A percentile compares a stretch with the other conserved stretches of the same genome.
Evolutionary conservation across 1,140 invertebrate species (phyloP).

Genomic region (Conopomorpha cramerella): DNA sequence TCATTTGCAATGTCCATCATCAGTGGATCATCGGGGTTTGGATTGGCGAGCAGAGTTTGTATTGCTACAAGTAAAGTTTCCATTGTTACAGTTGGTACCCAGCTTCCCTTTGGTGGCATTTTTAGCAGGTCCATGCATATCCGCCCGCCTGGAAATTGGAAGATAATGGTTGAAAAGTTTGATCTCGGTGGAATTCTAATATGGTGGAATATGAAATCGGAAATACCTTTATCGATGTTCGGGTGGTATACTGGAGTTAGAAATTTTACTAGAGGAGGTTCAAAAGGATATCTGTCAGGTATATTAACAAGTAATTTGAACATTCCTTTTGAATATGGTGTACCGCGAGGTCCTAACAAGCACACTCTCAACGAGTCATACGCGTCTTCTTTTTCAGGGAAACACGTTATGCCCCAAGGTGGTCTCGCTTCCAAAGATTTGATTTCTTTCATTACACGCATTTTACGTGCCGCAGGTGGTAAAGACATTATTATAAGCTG

Average conservation of each 20-base stretch:
- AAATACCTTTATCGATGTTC: conserved; percentile 78
- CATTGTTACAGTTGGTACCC: conserved; percentile 78
- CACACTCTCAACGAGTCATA: conserved; percentile 46
- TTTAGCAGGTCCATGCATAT: conserved; percentile 88
- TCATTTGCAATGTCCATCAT: conserved; percentile 80
- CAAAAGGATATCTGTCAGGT: conserved; percentile 82
- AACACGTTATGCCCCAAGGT: conserved; percentile 45
- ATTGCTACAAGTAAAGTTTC: conserved; percentile 75
- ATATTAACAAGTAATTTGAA: conserved; percentile 77
- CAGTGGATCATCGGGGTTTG: conserved; percentile 85
- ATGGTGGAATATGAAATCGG: too few relatives aligned
- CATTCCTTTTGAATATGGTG: conserved; percentile 74
- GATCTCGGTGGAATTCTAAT: too few relatives aligned
- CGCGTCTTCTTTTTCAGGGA: conserved; percentile 21
- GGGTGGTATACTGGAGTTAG: conserved; percentile 86
- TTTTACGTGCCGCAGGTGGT: conserved; percentile 17
- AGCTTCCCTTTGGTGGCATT: conserved; percentile 77
- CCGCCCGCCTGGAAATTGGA: conserved; percentile 62
- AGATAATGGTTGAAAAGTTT: too few relatives aligned
- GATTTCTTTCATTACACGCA: conserved; percentile 33
- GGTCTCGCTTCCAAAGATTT: conserved; percentile 32
- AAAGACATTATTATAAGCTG: conserved; percentile 4
- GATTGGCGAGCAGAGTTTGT: conserved; percentile 72
- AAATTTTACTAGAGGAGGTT: conserved; percentile 79
- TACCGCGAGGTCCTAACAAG: conserved; percentile 63